Percentiles rank a stretch among this genome's conserved stretches.
phyloP scores from a whole-genome alignment of 2,113 vertebrate genomes.

The Carlito syrichta region DNA sequence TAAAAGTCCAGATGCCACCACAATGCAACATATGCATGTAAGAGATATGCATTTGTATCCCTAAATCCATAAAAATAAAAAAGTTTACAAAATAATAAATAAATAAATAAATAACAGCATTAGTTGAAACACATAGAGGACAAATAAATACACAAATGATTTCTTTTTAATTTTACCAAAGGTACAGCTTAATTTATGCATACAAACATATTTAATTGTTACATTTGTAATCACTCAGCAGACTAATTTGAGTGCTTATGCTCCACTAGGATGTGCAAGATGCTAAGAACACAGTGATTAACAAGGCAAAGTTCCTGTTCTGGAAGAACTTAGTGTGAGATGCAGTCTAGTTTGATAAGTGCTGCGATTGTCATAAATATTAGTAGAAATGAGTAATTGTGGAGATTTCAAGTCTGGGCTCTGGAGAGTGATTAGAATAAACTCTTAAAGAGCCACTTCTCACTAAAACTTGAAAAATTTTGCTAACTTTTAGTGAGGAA shows the following conservation, averaged over 20 bases:
- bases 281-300: background rate
- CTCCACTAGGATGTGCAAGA: background rate
- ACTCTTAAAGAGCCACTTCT: background rate
- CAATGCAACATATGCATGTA: background rate
- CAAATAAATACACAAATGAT: background rate
- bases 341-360: background rate
- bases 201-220: background rate
- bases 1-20: background rate
- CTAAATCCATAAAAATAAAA: background rate
- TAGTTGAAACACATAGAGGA: background rate
- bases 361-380: fast-evolving
- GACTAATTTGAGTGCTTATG: background rate
- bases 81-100: background rate
- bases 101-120: background rate
- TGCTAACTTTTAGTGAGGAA: background rate
- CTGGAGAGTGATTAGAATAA: fast-evolving
- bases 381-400: background rate
- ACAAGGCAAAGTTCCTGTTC: background rate
- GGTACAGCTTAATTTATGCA: background rate
- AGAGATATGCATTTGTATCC: background rate
- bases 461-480: background rate
- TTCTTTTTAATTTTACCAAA: background rate
- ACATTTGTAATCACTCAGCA: background rate
- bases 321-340: background rate
- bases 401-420: background rate